Evolutionary conservation across 1,140 invertebrate species (phyloP), one percentile per base, ranked within the genome.

Genomic region (Pollicipes pollicipes): DNA sequence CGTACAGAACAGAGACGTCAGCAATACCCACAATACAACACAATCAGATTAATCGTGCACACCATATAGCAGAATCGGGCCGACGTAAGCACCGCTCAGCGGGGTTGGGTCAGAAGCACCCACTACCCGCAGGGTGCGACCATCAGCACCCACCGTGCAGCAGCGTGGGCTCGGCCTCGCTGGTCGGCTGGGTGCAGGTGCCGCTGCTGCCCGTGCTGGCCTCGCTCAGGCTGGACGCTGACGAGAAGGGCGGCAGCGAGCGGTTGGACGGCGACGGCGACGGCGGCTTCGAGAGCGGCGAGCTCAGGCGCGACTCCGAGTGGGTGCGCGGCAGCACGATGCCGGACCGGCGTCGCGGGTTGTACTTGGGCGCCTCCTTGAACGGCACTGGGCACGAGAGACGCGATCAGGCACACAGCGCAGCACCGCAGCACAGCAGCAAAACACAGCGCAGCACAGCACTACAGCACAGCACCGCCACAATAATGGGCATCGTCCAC

Each of bases 341-440:
- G 28, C 81, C 78, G 70, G 88, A 90, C 71, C 88, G 85, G 30
- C 93, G 84, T 79, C 93, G 87, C 75, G 92, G 91, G 82, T 96
- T 97, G 86, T 95, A 97, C 78, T 89, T 87, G 76, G 95, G 95
- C 73, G 91, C 86, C 75, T 93, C 94, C 78, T 93, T 90, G 84
- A 95, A 97, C 75, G 91, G 91, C 82, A 97, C 95, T 97, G 72
- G 17, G 4, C n/a, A n/a, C n/a, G n/a, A n/a, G n/a, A n/a, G n/a
- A n/a, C n/a, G n/a, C n/a, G n/a, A n/a, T n/a, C n/a, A n/a, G n/a
- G n/a, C n/a, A n/a, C n/a, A n/a, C n/a, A n/a, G n/a, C n/a, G n/a
- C n/a, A n/a, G n/a, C n/a, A n/a, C n/a, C n/a, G n/a, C n/a, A n/a
- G n/a, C n/a, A n/a, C n/a, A n/a, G n/a, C n/a, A n/a, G n/a, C n/a